phyloP scores from a whole-genome alignment of 2,888 invertebrate species.

The Tenthredo livida region DNA sequence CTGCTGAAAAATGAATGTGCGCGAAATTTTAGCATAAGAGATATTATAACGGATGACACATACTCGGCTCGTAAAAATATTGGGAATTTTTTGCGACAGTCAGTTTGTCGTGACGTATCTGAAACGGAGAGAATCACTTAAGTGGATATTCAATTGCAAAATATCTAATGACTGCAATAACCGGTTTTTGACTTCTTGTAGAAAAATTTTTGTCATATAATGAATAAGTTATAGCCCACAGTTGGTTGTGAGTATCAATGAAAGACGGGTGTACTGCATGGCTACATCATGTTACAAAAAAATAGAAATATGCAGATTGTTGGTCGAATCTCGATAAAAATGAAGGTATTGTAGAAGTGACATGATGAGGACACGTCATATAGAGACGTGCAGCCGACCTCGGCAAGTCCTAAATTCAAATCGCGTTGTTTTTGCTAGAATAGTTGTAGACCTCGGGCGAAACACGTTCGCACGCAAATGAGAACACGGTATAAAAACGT shows the following conservation, averaged over 20 bases:
- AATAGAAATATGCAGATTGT: not conserved
- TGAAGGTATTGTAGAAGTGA: not conserved
- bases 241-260: not conserved
- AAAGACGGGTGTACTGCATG: not conserved
- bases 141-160: slow-evolving; percentile 36
- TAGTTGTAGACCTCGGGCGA: slow-evolving; percentile 44
- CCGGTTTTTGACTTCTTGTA: slow-evolving; percentile 46
- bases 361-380: slow-evolving; percentile 34
- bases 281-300: not conserved
- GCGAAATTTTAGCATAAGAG: not conserved
- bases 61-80: not conserved
- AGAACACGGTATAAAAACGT: slow-evolving; percentile 41
- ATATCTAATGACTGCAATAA: slow-evolving; percentile 47
- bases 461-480: slow-evolving; percentile 48
- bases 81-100: not conserved
- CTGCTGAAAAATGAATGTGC: not conserved
- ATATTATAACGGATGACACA: not conserved
- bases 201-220: slow-evolving; percentile 54
- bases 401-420: slow-evolving; percentile 33
- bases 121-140: not conserved
- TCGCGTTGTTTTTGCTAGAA: slow-evolving; percentile 36
- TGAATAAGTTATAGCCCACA: not conserved
- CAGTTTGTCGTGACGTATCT: not conserved
- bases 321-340: not conserved
- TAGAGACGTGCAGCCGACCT: slow-evolving; percentile 21